Evolutionary conservation across 2,113 vertebrate species (phyloP), one percentile per base, ranked within the genome.

Genomic region (Platanista minor): DNA sequence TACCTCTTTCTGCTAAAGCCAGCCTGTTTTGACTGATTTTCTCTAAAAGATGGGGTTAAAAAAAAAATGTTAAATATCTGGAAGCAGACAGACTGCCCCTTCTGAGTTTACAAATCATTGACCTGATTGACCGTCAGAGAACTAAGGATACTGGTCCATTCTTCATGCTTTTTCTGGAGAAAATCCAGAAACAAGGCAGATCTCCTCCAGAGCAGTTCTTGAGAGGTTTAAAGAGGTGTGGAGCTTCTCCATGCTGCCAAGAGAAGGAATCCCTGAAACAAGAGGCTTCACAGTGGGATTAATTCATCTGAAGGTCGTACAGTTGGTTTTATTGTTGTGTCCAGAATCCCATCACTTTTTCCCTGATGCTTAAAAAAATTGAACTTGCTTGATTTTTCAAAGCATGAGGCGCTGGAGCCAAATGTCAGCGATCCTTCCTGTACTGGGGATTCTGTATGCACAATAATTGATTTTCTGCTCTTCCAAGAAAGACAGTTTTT

Each of bases 231-330:
- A 89, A 72, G 62, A 71, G 29, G 1, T 31, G 5, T 1, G 3
- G 23, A 82, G 78, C 67, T 82, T 85, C 67, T 95, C 9, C 36
- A 27, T 72, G 27, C 78, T 62, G 33, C 9, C 82, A 52, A 88
- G 89, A 77, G 49, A 61, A 64, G 82, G 78, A 77, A 95, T 10
- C 59, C 33, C 43, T 33, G 9, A n/a, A 31, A 41, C 17, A 39
- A 61, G 17, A 62, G 6, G 10, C 52, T 85, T 84, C 46, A 2
- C n/a, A 20, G 15, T 52, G 31, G 21, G 74, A 43, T 72, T 93
- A 87, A 43, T 39, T 95, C 62, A 94, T 27, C 62, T 94, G 62
- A 97, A 97, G 36, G 74, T 33, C 86, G 84, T 46, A 10, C 2
- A 6, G 17, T 67, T 83, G 25, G 11, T 25, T 97, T 92, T 20